A percentile compares a stretch with the other conserved stretches of the same genome.
These are phyloP conservation scores for Eurystomus gularis DNA, from an alignment of 2,113 vertebrate species.

Conservation along the genomic window DNA sequence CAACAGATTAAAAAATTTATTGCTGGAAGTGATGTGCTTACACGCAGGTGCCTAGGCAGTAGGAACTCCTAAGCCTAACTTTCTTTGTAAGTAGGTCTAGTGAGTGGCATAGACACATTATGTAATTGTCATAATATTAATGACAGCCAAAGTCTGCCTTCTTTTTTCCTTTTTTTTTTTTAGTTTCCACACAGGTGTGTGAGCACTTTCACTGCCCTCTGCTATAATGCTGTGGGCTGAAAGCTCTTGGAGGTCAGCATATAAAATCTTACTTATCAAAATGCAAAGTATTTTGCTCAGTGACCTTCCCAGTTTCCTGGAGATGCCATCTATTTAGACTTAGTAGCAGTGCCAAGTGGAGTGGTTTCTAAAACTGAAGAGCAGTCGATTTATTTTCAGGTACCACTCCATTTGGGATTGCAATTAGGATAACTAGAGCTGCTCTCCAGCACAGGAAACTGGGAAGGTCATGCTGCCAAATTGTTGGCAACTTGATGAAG, in stretches of 20 bases:
- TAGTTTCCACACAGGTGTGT: background rate
- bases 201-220: background rate
- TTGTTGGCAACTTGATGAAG: constrained; percentile 29
- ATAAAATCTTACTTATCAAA: background rate
- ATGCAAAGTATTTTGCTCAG: background rate
- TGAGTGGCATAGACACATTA: background rate
- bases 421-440: constrained; percentile 31
- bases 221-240: background rate
- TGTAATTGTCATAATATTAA: background rate
- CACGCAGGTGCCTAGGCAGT: background rate
- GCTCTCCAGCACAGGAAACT: constrained; percentile 41
- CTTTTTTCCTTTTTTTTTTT: background rate
- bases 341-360: background rate
- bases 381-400: constrained; percentile 37
- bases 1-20: background rate
- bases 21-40: background rate
- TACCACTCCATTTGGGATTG: constrained; percentile 47
- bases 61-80: background rate
- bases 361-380: constrained; percentile 17
- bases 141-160: background rate
- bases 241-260: background rate
- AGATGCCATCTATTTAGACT: background rate
- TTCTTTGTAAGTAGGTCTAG: background rate
- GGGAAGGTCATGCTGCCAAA: background rate
- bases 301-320: constrained; percentile 10